Evolutionary conservation across 37 sponge, comb jelly and placozoan species (phyloP).

Genomic region (Crambe crambe): DNA sequence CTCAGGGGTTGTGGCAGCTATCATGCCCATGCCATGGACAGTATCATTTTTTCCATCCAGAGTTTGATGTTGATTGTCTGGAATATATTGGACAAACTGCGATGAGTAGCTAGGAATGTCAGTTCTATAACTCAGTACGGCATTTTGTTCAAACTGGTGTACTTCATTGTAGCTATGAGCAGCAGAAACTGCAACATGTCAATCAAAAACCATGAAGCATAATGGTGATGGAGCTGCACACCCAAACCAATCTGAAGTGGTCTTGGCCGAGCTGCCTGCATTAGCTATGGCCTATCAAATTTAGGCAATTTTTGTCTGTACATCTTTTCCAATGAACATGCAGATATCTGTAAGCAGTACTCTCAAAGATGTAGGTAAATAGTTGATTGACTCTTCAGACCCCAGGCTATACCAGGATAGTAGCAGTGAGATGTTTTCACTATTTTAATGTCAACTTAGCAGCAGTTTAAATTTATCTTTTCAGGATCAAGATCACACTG

Average conservation of each 20-base stretch:
- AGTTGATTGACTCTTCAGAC: constrained; percentile 16
- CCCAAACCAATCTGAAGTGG: constrained; percentile 20
- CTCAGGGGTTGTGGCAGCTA: constrained; percentile 38
- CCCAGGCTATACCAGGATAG: not conserved
- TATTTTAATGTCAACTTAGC: not conserved
- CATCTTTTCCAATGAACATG: too few relatives aligned
- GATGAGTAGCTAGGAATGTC: constrained; percentile 9
- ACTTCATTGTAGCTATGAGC: not conserved
- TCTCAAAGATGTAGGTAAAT: too few relatives aligned
- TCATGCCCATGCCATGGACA: constrained; percentile 40
- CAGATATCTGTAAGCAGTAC: not conserved
- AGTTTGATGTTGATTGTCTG: constrained; percentile 37
- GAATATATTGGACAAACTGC: constrained; percentile 50
- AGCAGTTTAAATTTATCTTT: not conserved
- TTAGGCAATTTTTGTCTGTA: constrained; percentile 9
- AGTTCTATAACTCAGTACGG: too few relatives aligned
- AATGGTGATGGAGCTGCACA: constrained; percentile 1
- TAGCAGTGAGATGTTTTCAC: not conserved
- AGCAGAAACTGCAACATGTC: not conserved
- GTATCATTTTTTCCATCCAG: constrained; percentile 46
- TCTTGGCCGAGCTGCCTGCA: constrained; percentile 43
- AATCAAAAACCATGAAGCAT: not conserved
- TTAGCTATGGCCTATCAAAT: constrained; percentile 21
- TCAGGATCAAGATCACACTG: not conserved
- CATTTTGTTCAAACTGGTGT: constrained; percentile 7